A percentile compares a stretch with the other conserved stretches of the same genome.
phyloP scores from a whole-genome alignment of 2,888 invertebrate genomes.

The Alentia gelatinosa region DNA sequence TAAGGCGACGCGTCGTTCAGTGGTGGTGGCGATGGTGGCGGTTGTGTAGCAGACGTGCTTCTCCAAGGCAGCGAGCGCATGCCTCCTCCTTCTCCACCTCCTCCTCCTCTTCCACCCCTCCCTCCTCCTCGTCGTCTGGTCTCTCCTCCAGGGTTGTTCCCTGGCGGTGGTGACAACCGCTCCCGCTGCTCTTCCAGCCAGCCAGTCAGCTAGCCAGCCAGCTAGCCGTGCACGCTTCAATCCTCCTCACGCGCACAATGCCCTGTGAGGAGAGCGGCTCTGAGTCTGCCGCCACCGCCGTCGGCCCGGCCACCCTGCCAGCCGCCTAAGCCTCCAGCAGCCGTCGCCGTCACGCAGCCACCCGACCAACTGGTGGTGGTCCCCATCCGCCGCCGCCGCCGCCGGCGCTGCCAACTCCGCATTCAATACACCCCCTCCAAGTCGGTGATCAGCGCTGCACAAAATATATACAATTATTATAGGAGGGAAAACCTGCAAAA shows the following conservation, averaged over 20 bases:
- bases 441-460: too few species aligned
- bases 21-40: conserved; percentile 1
- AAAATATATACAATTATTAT: too few species aligned
- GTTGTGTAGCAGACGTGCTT: not conserved
- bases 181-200: not conserved
- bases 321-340: not conserved
- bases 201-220: not conserved
- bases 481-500: too few species aligned
- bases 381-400: not conserved
- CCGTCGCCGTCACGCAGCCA: not conserved
- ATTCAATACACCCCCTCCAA: not conserved
- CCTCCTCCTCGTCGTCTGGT: not conserved
- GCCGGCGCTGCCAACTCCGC: not conserved
- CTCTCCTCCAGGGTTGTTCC: not conserved
- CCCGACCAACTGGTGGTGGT: not conserved
- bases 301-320: not conserved
- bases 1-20: not conserved
- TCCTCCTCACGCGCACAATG: not conserved
- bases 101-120: not conserved
- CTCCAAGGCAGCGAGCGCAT: not conserved
- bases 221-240: not conserved
- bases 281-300: not conserved
- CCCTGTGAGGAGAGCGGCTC: not conserved
- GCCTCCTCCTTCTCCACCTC: not conserved
- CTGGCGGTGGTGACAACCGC: not conserved